Evolutionary conservation across 2,888 invertebrate genomes (phyloP).

Genomic region (Heteromurus nitidus): DNA sequence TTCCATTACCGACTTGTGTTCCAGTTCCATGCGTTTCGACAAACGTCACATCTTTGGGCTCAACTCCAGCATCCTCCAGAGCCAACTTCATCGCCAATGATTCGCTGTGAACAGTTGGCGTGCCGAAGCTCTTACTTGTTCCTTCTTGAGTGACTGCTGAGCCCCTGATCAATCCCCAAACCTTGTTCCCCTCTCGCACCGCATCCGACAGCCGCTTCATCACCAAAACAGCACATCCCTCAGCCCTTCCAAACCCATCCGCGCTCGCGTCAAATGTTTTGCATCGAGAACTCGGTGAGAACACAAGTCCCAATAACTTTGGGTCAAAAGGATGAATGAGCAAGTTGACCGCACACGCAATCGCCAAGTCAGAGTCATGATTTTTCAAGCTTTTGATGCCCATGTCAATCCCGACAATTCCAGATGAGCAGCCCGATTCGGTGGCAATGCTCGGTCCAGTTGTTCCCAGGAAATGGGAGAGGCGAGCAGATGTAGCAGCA

Average conservation of each 20-base stretch:
- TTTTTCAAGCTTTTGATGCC: slow-evolving; percentile 30
- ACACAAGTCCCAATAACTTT: background rate
- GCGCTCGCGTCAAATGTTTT: slow-evolving; percentile 74
- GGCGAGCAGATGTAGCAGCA: background rate
- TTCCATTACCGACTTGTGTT: no score
- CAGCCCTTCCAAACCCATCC: slow-evolving; percentile 75
- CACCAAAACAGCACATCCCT: slow-evolving; percentile 73
- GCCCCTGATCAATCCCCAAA: slow-evolving; percentile 73
- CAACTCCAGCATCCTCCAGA: slow-evolving; percentile 46
- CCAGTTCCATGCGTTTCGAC: no score
- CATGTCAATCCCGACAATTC: slow-evolving; percentile 41
- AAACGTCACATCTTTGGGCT: slow-evolving; percentile 35
- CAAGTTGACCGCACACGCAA: slow-evolving; percentile 62
- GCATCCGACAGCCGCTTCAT: slow-evolving; percentile 74
- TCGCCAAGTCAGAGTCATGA: slow-evolving; percentile 41
- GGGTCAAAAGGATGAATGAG: slow-evolving; percentile 33
- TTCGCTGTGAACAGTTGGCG: slow-evolving; percentile 49
- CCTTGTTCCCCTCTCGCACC: slow-evolving; percentile 61
- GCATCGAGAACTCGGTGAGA: slow-evolving; percentile 67
- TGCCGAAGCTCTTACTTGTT: slow-evolving; percentile 74
- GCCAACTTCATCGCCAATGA: slow-evolving; percentile 43
- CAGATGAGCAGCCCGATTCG: slow-evolving; percentile 52
- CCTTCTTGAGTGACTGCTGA: slow-evolving; percentile 75
- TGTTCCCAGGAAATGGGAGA: slow-evolving; percentile 9
- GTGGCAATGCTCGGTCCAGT: slow-evolving; percentile 56